Evolutionary conservation across 2,888 invertebrate genomes (phyloP).

Genomic region (Eristalis intricaria): DNA sequence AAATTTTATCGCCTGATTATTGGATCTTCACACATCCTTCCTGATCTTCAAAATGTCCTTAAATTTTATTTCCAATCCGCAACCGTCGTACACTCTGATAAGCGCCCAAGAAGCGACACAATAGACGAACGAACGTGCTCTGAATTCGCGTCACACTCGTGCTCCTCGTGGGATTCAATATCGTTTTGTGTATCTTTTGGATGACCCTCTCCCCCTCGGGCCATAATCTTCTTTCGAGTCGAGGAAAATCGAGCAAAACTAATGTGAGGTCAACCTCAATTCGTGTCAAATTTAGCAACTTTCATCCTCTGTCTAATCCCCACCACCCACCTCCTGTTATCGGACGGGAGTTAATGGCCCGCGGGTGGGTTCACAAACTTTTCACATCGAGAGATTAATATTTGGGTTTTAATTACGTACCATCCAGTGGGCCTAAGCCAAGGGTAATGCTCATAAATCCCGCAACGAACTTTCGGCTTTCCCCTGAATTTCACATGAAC

Average conservation of each 20-base stretch:
- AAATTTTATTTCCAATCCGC: slow-evolving; percentile 14
- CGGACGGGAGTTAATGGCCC: background rate
- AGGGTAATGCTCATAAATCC: slow-evolving; percentile 34
- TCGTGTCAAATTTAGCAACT: slow-evolving; percentile 30
- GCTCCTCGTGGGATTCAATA: background rate
- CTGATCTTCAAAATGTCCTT: slow-evolving; percentile 28
- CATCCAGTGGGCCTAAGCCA: background rate
- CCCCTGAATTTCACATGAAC: slow-evolving; percentile 13
- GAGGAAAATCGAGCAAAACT: slow-evolving; percentile 12
- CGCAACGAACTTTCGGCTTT: slow-evolving; percentile 2
- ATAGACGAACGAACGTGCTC: slow-evolving; percentile 45
- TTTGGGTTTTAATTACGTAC: slow-evolving; percentile 44
- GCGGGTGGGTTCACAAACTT: slow-evolving; percentile 45
- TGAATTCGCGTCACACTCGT: background rate
- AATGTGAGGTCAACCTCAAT: slow-evolving; percentile 8
- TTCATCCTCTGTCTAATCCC: background rate
- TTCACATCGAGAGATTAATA: slow-evolving; percentile 49
- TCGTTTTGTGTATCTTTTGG: background rate
- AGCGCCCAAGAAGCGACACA: slow-evolving; percentile 14
- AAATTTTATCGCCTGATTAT: slow-evolving; percentile 12
- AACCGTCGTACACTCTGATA: background rate
- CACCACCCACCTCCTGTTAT: background rate
- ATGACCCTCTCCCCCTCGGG: background rate
- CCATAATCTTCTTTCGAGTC: background rate
- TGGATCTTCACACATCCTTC: slow-evolving; percentile 27